These are phyloP conservation scores for Campodea augens DNA, from an alignment of 1,140 invertebrate species.

Conservation along the genomic window DNA sequence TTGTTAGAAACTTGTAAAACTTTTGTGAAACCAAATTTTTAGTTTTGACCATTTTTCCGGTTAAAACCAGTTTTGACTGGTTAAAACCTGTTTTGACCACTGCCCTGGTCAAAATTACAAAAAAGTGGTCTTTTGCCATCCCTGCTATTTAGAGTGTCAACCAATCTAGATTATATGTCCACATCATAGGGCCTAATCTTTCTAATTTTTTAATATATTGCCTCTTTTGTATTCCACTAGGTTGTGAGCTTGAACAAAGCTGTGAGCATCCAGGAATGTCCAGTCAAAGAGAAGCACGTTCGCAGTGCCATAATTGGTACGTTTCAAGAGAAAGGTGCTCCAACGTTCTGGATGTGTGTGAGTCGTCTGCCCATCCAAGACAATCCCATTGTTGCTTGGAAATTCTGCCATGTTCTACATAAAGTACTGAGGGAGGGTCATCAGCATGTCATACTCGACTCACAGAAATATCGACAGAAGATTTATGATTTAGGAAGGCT, in stretches of 20 bases:
- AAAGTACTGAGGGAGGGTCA: slow-evolving; percentile 91
- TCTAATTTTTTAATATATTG: no score
- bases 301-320: slow-evolving; percentile 85
- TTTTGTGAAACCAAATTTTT: no score
- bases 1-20: no score
- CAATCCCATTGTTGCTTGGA: slow-evolving; percentile 91
- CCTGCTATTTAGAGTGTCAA: no score
- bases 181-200: no score
- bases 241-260: slow-evolving; percentile 70
- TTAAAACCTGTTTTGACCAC: no score
- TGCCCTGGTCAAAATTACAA: no score
- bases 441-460: slow-evolving; percentile 63
- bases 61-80: no score
- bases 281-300: slow-evolving; percentile 94
- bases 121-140: no score
- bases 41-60: no score
- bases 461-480: slow-evolving; percentile 51
- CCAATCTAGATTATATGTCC: no score
- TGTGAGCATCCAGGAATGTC: slow-evolving; percentile 66
- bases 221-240: no score
- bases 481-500: slow-evolving; percentile 69
- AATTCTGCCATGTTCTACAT: slow-evolving; percentile 93
- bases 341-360: slow-evolving; percentile 75
- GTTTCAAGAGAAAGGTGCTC: slow-evolving; percentile 76
- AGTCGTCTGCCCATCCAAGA: slow-evolving; percentile 66